Evolutionary conservation across 2,113 vertebrate species (phyloP), one percentile per base, ranked within the genome.

Genomic region (Bos indicus): DNA sequence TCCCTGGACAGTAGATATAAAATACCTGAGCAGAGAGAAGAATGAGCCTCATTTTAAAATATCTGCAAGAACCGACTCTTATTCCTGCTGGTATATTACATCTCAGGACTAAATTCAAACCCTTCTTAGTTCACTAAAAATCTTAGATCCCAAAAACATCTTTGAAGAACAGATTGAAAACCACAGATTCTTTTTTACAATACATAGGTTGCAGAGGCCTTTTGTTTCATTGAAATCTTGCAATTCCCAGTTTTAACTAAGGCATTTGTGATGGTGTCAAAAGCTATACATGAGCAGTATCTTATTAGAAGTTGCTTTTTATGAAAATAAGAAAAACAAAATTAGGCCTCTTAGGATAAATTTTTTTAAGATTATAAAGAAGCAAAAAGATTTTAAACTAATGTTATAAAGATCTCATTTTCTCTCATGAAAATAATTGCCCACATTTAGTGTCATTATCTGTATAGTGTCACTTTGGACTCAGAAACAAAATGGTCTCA

Each of bases 261-360:
- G 23, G 33, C 48, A 25, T 52, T 64, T 86, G 40, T 85, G 36
- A 51, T 87, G 40, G 15, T 82, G 26, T 52, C 62, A 81, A 51
- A 4, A 60, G 36, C 59, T 85, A 3, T 43, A 26, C 19, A 7
- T n/a, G 51, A 94, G 14, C 28, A 67, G 11, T 40, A 46, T 57
- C 60, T 52, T 94, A 11, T 84, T 94, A 48, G 36, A 82, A 83
- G 23, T 60, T 86, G 46, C 71, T 62, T 83, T 81, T 46, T 77
- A 43, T 54, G 43, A 93, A 95, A 93, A 78, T n/a, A 82, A 85
- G 92, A 92, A 95, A 71, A 88, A 71, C 36, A 92, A 89, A 91
- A 85, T 54, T 19, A 83, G 25, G 21, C 26, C 62, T 80, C 77
- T 88, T 77, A 43, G 26, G 40, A 86, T 93, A 87, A 17, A 71